Conservation (phyloP, 2,113 vertebrate genomes). For the Phylloscopus trochilus region DNA sequence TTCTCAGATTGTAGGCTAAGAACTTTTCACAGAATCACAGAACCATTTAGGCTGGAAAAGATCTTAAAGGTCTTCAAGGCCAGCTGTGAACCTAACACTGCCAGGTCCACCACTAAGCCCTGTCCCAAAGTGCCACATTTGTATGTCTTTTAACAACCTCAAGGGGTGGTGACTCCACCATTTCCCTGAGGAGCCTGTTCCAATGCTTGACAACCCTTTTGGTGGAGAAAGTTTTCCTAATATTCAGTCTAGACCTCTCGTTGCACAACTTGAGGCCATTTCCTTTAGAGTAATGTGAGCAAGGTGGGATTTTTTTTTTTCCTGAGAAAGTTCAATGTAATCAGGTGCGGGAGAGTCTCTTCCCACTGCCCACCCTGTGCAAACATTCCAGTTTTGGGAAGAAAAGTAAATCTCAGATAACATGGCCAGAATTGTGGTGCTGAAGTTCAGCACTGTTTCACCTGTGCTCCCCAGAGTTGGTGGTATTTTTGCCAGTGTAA, state of each 20-base stretch:
- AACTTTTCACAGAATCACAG: not conserved
- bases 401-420: not conserved
- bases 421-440: not conserved
- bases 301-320: not conserved
- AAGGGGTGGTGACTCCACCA: not conserved
- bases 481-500: not conserved
- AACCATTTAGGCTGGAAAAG: not conserved
- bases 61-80: not conserved
- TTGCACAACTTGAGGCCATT: not conserved
- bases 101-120: not conserved
- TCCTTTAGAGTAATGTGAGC: not conserved
- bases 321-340: not conserved
- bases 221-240: not conserved
- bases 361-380: not conserved
- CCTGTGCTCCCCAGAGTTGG: rapidly evolving
- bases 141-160: not conserved
- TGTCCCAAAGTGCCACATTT: not conserved
- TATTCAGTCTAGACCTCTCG: not conserved
- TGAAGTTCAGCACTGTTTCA: not conserved
- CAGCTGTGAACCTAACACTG: not conserved
- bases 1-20: not conserved
- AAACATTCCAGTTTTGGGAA: constrained; percentile 2
- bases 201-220: not conserved
- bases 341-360: not conserved
- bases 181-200: not conserved